phyloP scores from a whole-genome alignment of 2,113 vertebrate species.

The Hippocampus abdominalis region DNA sequence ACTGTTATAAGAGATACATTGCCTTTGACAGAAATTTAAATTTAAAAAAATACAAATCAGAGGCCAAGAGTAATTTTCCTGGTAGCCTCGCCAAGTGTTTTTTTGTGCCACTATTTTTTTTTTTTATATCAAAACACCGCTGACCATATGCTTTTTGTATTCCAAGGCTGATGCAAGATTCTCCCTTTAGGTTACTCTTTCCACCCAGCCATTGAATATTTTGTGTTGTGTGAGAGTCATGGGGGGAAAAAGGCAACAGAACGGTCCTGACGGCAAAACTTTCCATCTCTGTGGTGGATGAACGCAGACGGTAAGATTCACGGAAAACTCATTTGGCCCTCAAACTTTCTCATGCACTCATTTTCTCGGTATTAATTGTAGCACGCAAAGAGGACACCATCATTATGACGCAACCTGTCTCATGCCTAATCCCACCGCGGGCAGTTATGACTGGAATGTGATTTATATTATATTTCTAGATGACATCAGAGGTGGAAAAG shows the following conservation, averaged over 20 bases:
- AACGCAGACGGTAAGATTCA: conserved; percentile 20
- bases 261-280: conserved; percentile 34
- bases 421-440: too few relatives aligned
- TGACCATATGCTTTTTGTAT: background rate
- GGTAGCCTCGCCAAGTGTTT: background rate
- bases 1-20: background rate
- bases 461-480: background rate
- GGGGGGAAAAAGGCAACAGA: conserved; percentile 51
- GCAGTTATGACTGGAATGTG: background rate
- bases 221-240: conserved; percentile 41
- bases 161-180: conserved; percentile 17
- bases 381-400: conserved; percentile 37
- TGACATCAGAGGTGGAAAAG: background rate
- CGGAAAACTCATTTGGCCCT: conserved; percentile 53
- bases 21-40: background rate
- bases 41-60: too few relatives aligned
- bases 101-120: background rate
- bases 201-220: conserved; percentile 26
- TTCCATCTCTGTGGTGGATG: conserved; percentile 40
- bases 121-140: background rate
- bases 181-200: conserved; percentile 27
- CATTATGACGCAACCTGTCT: conserved; percentile 12
- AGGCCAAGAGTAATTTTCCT: background rate
- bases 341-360: conserved; percentile 5
- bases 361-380: conserved; percentile 9